Evolutionary conservation across 2,888 invertebrate genomes (phyloP).

Genomic region (Drosophila algonquin): DNA sequence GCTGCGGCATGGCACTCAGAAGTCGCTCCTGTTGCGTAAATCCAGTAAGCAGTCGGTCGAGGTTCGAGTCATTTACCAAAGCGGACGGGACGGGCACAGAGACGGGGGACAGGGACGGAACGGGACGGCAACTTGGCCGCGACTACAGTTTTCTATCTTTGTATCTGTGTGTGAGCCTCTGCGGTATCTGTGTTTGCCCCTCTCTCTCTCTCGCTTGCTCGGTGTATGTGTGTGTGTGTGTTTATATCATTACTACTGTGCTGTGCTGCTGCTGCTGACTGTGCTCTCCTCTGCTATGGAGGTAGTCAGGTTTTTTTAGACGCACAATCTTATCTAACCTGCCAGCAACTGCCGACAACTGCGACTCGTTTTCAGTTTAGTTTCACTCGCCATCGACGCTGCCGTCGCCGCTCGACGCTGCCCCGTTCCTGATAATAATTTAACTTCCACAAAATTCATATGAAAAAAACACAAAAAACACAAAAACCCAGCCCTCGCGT

Average conservation of each 20-base stretch:
- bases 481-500: neutral
- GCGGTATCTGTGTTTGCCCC: constrained; percentile 17
- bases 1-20: constrained; percentile 39
- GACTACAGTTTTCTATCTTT: constrained; percentile 23
- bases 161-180: constrained; percentile 18
- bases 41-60: constrained; percentile 71
- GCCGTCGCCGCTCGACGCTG: constrained; percentile 27
- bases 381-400: constrained; percentile 71
- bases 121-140: constrained; percentile 48
- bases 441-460: constrained; percentile 28
- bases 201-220: constrained; percentile 2
- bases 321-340: constrained; percentile 78
- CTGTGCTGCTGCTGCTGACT: constrained; percentile 36
- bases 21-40: constrained; percentile 77
- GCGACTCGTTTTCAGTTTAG: constrained; percentile 68
- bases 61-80: constrained; percentile 53
- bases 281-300: constrained; percentile 50
- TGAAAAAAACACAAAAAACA: constrained; percentile 34
- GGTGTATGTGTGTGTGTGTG: constrained; percentile 40
- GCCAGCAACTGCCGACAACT: constrained; percentile 55
- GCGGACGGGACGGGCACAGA: constrained; percentile 35
- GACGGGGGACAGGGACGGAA: neutral
- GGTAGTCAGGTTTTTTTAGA: constrained; percentile 72
- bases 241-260: constrained; percentile 74
- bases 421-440: constrained; percentile 47